phyloP scores from a whole-genome alignment of 2,888 invertebrate genomes.

The Diachrysia chrysitis region DNA sequence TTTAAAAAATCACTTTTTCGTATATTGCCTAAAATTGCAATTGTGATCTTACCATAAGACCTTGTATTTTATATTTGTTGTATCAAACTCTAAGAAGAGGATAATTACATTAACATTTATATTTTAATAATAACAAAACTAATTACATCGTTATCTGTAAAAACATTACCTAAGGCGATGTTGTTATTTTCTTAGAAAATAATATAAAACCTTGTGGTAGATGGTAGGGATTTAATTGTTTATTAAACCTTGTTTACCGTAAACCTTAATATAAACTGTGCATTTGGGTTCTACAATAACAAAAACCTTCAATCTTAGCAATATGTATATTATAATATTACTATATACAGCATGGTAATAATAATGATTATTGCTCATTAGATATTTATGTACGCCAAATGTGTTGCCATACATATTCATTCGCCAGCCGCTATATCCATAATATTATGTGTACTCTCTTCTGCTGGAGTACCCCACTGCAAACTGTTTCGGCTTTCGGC shows the following conservation, averaged over 20 bases:
- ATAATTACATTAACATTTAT: not conserved
- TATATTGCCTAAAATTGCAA: not conserved
- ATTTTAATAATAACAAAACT: not conserved
- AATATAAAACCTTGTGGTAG: not conserved
- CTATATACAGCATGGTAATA: too few species aligned
- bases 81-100: not conserved
- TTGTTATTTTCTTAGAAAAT: not conserved
- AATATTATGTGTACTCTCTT: not conserved
- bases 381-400: not conserved
- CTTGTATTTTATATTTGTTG: not conserved
- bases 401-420: not conserved
- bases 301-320: too few species aligned
- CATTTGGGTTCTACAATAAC: too few species aligned
- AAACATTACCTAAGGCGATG: not conserved
- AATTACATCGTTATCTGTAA: not conserved
- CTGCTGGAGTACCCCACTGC: not conserved
- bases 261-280: too few species aligned
- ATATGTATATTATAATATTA: too few species aligned
- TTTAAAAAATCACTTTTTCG: not conserved
- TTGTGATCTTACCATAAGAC: not conserved
- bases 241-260: too few species aligned
- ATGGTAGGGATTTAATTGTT: too few species aligned
- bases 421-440: not conserved
- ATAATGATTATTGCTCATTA: not conserved
- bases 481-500: slow-evolving; percentile 4